Conservation (phyloP, 2,888 invertebrate genomes). For the Endomychus coccineus region DNA sequence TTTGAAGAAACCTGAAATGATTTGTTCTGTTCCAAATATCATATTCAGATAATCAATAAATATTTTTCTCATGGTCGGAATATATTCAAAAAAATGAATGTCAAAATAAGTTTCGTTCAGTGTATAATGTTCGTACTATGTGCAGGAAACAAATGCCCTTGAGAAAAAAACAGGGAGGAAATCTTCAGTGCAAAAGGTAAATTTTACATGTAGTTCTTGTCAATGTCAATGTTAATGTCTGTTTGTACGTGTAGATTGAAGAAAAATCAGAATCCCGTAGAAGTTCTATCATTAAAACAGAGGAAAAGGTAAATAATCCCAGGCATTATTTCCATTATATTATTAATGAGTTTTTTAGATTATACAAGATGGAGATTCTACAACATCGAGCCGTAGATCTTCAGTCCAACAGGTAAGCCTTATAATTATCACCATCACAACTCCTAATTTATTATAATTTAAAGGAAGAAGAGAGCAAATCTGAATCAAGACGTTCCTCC, state of each 20-base stretch:
- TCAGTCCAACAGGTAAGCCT: slow-evolving; percentile 36
- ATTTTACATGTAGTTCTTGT: slow-evolving; percentile 6
- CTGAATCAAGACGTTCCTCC: slow-evolving; percentile 46
- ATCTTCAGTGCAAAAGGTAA: slow-evolving; percentile 37
- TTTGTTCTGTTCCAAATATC: too few relatives aligned
- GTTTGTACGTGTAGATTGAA: slow-evolving; percentile 15
- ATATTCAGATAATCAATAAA: too few relatives aligned
- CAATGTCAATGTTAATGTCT: slow-evolving; percentile 16
- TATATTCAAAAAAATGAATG: too few relatives aligned
- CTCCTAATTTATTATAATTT: slow-evolving; percentile 1
- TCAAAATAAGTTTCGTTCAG: too few relatives aligned
- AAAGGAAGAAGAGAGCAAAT: slow-evolving; percentile 43
- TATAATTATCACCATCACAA: neutral
- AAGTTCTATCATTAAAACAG: slow-evolving; percentile 35
- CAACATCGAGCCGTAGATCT: slow-evolving; percentile 38
- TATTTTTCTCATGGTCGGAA: too few relatives aligned
- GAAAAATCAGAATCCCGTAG: slow-evolving; percentile 37
- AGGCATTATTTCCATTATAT: slow-evolving; percentile 1
- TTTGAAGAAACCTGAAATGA: too few relatives aligned
- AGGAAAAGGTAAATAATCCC: slow-evolving; percentile 34
- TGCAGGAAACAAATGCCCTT: slow-evolving; percentile 51
- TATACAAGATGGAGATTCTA: slow-evolving; percentile 38
- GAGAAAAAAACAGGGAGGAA: slow-evolving; percentile 47
- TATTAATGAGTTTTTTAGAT: slow-evolving; percentile 25
- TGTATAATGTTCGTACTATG: slow-evolving; percentile 20